Conservation (phyloP, 2,888 invertebrate species). For the Macropis europaea region DNA sequence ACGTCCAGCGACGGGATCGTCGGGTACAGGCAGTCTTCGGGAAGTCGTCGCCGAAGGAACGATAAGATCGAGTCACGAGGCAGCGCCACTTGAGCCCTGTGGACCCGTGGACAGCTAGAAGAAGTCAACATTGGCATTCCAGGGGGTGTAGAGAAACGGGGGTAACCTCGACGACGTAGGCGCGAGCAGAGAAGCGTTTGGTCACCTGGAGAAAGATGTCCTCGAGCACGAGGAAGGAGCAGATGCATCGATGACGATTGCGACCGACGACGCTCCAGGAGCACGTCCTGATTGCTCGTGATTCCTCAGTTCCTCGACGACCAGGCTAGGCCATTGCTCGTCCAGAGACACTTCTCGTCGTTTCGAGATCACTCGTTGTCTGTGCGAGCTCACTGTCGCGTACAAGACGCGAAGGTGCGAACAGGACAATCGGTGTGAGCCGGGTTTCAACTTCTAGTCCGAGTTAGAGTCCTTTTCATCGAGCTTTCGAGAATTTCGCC, state of each 20-base stretch:
- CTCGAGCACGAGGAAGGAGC: slow-evolving; percentile 1
- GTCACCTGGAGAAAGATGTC: slow-evolving; percentile 13
- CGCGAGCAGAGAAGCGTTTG: slow-evolving; percentile 36
- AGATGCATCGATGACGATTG: not conserved
- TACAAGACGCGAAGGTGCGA: not conserved
- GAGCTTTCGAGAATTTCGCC: not conserved
- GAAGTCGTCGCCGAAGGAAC: slow-evolving; percentile 30
- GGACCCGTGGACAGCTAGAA: slow-evolving; percentile 52
- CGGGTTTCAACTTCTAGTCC: slow-evolving; percentile 18
- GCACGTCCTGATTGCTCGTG: not conserved
- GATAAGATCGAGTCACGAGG: slow-evolving; percentile 49
- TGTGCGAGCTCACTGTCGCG: not conserved
- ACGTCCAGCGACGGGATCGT: not conserved
- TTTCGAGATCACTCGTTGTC: not conserved
- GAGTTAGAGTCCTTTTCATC: not conserved
- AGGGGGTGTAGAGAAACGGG: slow-evolving; percentile 40
- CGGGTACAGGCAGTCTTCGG: not conserved
- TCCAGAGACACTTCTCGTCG: not conserved
- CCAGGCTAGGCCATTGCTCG: not conserved
- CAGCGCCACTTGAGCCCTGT: slow-evolving; percentile 63
- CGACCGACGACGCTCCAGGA: not conserved
- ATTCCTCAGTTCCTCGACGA: not conserved
- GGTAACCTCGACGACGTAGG: slow-evolving; percentile 27
- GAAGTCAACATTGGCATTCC: slow-evolving; percentile 63
- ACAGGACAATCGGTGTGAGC: not conserved